Evolutionary conservation across 2,113 vertebrate genomes (phyloP).

Genomic region (Electrona antarctica): DNA sequence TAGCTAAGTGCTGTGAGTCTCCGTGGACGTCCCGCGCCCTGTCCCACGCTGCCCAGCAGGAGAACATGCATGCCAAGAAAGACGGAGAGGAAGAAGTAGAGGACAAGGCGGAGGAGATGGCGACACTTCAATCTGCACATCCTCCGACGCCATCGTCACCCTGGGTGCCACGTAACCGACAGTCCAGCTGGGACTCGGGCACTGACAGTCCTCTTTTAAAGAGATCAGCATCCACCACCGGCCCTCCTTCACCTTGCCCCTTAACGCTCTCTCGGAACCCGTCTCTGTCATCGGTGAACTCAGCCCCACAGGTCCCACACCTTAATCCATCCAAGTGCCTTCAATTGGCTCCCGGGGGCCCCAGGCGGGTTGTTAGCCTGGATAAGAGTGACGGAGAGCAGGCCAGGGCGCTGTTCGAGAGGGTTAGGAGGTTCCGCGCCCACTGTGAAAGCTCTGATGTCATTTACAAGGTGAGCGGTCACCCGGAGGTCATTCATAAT

Average conservation of each 20-base stretch:
- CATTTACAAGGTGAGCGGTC: conserved; percentile 77
- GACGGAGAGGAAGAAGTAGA: conserved; percentile 22
- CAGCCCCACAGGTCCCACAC: neutral
- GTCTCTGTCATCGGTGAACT: conserved; percentile 26
- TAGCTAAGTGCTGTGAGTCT: conserved; percentile 84
- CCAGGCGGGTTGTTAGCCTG: conserved; percentile 14
- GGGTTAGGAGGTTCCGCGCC: conserved; percentile 78
- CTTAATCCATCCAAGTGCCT: conserved; percentile 16
- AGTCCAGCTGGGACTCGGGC: conserved; percentile 64
- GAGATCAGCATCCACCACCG: conserved; percentile 22
- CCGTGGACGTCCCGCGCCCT: conserved; percentile 85
- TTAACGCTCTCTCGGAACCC: conserved; percentile 60
- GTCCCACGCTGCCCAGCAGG: conserved; percentile 76
- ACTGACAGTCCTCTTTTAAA: conserved; percentile 69
- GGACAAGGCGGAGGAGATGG: conserved; percentile 12
- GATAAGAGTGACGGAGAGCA: conserved; percentile 66
- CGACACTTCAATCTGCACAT: neutral
- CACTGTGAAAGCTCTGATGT: conserved; percentile 81
- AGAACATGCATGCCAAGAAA: conserved; percentile 34
- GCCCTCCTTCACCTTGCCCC: conserved; percentile 65
- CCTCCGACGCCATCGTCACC: conserved; percentile 25
- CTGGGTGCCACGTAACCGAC: conserved; percentile 18
- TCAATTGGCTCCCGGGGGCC: conserved; percentile 24
- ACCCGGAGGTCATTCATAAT: too few species aligned
- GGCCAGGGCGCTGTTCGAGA: conserved; percentile 83